These are phyloP conservation scores for Ophioderma brevispina DNA, from an alignment of 35 echinoderm and acorn worm species.

Conservation along the genomic window DNA sequence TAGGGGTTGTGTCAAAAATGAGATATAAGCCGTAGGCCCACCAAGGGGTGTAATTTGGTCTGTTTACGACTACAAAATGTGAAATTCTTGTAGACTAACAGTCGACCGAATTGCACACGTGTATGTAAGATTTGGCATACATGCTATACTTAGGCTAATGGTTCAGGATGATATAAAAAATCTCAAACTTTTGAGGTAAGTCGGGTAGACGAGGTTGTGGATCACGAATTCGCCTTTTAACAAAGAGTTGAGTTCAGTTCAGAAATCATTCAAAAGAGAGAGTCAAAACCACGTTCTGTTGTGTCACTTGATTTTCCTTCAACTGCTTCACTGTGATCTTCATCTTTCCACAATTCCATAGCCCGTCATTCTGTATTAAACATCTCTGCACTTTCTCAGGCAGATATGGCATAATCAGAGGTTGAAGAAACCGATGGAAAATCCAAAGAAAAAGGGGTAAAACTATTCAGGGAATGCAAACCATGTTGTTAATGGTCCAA, in stretches of 20 bases:
- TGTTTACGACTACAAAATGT: background rate
- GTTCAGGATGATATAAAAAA: too few relatives aligned
- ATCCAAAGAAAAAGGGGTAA: conserved; percentile 81
- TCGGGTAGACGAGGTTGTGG: too few relatives aligned
- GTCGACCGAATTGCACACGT: background rate
- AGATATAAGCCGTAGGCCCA: background rate
- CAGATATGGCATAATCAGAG: conserved; percentile 68
- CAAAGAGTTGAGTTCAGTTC: background rate
- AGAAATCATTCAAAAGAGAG: background rate
- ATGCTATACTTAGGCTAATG: too few relatives aligned
- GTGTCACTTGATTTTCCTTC: background rate
- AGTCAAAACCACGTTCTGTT: background rate
- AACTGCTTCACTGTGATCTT: background rate
- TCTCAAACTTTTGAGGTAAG: too few relatives aligned
- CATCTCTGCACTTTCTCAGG: conserved; percentile 71
- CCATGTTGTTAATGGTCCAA: too few relatives aligned
- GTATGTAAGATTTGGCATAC: too few relatives aligned
- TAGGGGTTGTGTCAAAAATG: background rate
- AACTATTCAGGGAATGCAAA: conserved; percentile 79
- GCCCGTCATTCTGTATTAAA: conserved; percentile 71
- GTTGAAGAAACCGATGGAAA: conserved; percentile 81
- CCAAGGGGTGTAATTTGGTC: background rate
- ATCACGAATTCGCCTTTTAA: background rate
- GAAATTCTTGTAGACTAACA: background rate
- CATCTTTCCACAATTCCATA: conserved; percentile 37